Conservation (phyloP, 2,888 invertebrate genomes). For the Lymantria monacha region DNA sequence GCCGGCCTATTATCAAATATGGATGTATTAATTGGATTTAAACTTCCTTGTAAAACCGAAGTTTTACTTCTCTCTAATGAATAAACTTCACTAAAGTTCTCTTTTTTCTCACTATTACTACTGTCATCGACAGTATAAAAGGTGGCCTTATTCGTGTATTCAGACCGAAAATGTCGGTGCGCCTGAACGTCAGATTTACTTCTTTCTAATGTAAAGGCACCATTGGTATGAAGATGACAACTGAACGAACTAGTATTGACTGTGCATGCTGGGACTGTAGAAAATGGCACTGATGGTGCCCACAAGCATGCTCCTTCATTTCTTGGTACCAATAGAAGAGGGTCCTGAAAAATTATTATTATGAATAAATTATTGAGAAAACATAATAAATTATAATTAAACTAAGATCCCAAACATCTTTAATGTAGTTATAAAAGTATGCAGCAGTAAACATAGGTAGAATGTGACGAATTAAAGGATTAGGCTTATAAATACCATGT, state of each 20-base stretch:
- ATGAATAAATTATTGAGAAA: neutral
- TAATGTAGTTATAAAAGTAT: too few species aligned
- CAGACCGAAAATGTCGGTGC: slow-evolving; percentile 50
- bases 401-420: too few species aligned
- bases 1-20: slow-evolving; percentile 70
- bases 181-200: slow-evolving; percentile 74
- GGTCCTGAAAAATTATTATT: slow-evolving; percentile 62
- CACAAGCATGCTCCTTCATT: slow-evolving; percentile 81
- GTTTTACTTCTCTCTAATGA: slow-evolving; percentile 71
- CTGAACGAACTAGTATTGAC: slow-evolving; percentile 68
- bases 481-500: too few species aligned
- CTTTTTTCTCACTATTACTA: slow-evolving; percentile 27
- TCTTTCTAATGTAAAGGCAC: slow-evolving; percentile 67
- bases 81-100: slow-evolving; percentile 44
- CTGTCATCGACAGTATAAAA: slow-evolving; percentile 60
- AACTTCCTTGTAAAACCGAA: slow-evolving; percentile 50
- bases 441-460: too few species aligned
- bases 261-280: slow-evolving; percentile 67
- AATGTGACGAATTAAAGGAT: too few species aligned
- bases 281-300: slow-evolving; percentile 73
- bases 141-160: slow-evolving; percentile 54
- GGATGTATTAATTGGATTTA: slow-evolving; percentile 51
- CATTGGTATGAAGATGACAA: slow-evolving; percentile 72
- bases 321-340: slow-evolving; percentile 82
- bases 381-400: too few species aligned